phyloP scores from a whole-genome alignment of 1,140 invertebrate species.

The Sinella curviseta region DNA sequence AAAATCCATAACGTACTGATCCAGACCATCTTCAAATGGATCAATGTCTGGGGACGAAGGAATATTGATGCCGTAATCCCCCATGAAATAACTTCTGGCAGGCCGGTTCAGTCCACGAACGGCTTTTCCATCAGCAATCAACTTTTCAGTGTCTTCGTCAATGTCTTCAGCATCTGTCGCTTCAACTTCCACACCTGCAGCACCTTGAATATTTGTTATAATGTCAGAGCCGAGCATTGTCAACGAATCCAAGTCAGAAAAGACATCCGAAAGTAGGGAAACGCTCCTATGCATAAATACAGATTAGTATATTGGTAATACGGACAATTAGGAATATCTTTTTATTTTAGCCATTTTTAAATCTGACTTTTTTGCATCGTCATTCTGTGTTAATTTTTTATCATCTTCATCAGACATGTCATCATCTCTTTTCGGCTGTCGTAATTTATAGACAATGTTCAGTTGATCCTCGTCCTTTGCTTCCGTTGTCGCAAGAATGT shows the following conservation, averaged over 20 bases:
- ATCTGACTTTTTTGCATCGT: background rate
- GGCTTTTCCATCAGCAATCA: background rate
- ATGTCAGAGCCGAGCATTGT: background rate
- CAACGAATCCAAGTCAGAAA: conserved; percentile 24
- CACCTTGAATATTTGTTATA: background rate
- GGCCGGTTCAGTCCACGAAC: background rate
- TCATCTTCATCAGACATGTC: conserved; percentile 20
- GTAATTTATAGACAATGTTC: background rate
- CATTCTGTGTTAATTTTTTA: background rate
- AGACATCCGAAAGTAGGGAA: conserved; percentile 33
- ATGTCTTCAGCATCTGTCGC: background rate
- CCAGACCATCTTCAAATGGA: conserved; percentile 35
- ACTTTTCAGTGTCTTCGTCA: conserved; percentile 5
- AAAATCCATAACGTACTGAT: conserved; percentile 42
- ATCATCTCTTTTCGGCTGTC: background rate
- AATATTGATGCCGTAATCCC: background rate
- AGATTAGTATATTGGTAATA: too few relatives aligned
- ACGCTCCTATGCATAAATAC: conserved; percentile 32
- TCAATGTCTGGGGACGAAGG: conserved; percentile 41
- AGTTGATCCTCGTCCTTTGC: background rate
- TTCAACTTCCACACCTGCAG: background rate
- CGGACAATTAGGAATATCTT: too few relatives aligned
- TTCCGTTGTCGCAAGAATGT: background rate
- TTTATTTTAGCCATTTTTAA: too few relatives aligned
- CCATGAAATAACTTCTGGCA: background rate